These are phyloP conservation scores for Psettodes erumei DNA, from an alignment of 2,113 vertebrate species.

Conservation along the genomic window DNA sequence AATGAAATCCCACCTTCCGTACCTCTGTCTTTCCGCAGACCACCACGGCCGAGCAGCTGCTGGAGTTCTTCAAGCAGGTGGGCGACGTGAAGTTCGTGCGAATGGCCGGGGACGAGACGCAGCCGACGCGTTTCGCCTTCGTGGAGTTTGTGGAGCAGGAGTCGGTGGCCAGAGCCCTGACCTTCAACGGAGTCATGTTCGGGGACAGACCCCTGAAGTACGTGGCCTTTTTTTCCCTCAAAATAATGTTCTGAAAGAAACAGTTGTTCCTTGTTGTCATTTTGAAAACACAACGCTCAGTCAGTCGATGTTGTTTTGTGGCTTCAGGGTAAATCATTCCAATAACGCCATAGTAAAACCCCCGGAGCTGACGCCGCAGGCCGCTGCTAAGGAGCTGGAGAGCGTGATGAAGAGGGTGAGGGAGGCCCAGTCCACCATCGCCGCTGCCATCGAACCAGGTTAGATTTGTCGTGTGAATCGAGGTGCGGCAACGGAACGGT, in stretches of 20 bases:
- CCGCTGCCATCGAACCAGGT: slow-evolving; percentile 96
- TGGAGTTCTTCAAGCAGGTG: slow-evolving; percentile 97
- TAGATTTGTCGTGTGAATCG: background rate
- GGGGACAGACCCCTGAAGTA: slow-evolving; percentile 97
- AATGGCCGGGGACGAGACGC: slow-evolving; percentile 97
- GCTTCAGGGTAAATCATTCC: slow-evolving; percentile 97
- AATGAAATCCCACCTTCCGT: too few species aligned
- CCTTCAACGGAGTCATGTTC: slow-evolving; percentile 98
- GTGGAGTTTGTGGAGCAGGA: slow-evolving; percentile 97
- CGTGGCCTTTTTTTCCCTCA: slow-evolving; percentile 50
- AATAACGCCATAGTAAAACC: slow-evolving; percentile 99
- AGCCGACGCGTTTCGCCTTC: slow-evolving; percentile 96
- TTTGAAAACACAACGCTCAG: background rate
- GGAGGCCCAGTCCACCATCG: slow-evolving; percentile 95
- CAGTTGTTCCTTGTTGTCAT: background rate
- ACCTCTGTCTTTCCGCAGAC: slow-evolving; percentile 78
- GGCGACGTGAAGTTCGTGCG: slow-evolving; percentile 97
- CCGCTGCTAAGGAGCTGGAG: slow-evolving; percentile 95
- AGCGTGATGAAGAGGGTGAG: slow-evolving; percentile 97
- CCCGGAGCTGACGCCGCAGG: slow-evolving; percentile 96
- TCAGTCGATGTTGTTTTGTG: background rate
- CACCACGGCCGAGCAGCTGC: slow-evolving; percentile 93
- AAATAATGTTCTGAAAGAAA: background rate
- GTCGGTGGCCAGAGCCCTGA: slow-evolving; percentile 92
- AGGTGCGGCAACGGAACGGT: background rate